Base-by-base conservation (phyloP, 2,797 vertebrate genomes). In the Xenops minutus region DNA sequence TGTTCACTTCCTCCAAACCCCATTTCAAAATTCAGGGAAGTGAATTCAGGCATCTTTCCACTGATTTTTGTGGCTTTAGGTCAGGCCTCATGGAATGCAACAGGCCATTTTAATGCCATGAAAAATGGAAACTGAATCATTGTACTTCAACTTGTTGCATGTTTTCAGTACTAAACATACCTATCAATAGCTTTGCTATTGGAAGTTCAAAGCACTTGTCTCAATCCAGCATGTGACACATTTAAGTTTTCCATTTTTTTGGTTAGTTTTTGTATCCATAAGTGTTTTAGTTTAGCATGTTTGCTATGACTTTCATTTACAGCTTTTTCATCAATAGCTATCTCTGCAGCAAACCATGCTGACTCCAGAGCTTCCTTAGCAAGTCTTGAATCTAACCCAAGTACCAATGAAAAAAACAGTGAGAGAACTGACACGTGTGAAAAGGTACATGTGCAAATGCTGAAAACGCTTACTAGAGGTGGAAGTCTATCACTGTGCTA, bases 261-360 rank as follows among this genome's bases (percentile, higher is more conserved):
- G 51, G 62, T 90, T 88, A 44, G 89, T 96, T 95, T 91, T 85
- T 83, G 94, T 97, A 23, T 77, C 92, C 97, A 97, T 97, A 79
- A 95, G 89, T 97, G 97, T 98, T 95, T 97, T 97, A 89, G 97
- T 96, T 92, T 92, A 95, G 84, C 96, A 83, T 55, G 97, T 98
- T 97, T 97, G 97, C 96, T 98, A 68, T 98, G 97, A 96, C 97
- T 98, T 98, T 94, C 94, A 96, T 98, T 97, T 97, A 92, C 98
- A 99, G 99, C 98, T 79, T 99, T 99, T 98, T 99, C 99, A 97
- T 99, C 99, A 94, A 97, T 99, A 98, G 99, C 99, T 96, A 98
- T 99, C 98, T 99, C 99, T 97, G 98, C 98, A 97, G 98, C 98
- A 95, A 99, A 99, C 98, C 99, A 99, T 96, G 98, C 99, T n/a